Conservation (phyloP, 1,140 invertebrate species). For the Chironomus tepperi region DNA sequence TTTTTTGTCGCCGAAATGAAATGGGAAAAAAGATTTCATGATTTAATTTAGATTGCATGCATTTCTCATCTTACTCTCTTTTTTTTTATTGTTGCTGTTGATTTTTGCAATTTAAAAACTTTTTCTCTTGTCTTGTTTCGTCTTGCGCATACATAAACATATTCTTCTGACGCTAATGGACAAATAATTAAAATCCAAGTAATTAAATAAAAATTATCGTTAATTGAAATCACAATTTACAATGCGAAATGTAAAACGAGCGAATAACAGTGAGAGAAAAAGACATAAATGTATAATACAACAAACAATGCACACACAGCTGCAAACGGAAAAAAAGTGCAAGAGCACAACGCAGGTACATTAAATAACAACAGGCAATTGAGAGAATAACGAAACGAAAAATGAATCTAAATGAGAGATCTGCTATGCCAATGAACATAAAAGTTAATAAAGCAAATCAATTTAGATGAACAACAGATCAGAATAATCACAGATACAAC, state of each 20-base stretch:
- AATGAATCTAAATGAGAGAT: slow-evolving; percentile 2
- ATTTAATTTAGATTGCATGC: slow-evolving; percentile 14
- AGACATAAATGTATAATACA: not conserved
- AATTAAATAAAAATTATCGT: slow-evolving; percentile 15
- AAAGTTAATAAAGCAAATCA: not conserved
- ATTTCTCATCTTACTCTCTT: not conserved
- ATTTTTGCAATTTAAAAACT: too few relatives aligned
- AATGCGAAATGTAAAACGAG: slow-evolving; percentile 1
- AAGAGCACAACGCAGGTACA: too few relatives aligned
- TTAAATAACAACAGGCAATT: too few relatives aligned
- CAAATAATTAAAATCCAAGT: slow-evolving; percentile 9
- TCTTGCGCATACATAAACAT: not conserved
- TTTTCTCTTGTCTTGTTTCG: too few relatives aligned
- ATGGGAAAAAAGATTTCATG: not conserved
- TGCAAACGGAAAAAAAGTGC: not conserved
- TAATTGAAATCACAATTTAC: slow-evolving; percentile 14
- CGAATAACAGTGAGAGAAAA: not conserved
- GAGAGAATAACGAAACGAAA: too few relatives aligned
- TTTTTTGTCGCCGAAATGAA: not conserved
- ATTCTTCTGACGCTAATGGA: slow-evolving; percentile 5
- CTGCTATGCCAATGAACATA: not conserved
- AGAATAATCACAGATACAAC: not conserved
- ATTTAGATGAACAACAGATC: not conserved
- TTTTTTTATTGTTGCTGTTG: too few relatives aligned
- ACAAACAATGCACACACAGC: not conserved